Evolutionary conservation across 1,140 invertebrate genomes (phyloP).

Genomic region (Archegozetes longisetosus): DNA sequence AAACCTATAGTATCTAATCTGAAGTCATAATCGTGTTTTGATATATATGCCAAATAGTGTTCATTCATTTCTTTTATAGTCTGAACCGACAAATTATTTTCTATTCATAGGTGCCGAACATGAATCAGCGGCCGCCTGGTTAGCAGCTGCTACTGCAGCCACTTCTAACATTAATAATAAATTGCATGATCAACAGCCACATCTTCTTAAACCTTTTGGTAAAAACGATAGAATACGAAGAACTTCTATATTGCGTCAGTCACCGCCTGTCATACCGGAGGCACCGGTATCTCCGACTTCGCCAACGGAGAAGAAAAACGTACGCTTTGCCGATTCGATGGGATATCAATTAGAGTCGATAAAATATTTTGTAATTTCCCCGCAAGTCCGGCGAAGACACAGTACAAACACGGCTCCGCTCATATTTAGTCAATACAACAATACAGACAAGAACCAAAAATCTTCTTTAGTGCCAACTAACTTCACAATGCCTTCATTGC

Average conservation of each 20-base stretch:
- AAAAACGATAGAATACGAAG: constrained; percentile 4
- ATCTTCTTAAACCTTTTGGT: neutral
- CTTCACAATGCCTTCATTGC: constrained; percentile 16
- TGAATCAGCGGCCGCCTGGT: constrained; percentile 6
- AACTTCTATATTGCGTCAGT: constrained; percentile 4
- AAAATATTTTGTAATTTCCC: constrained; percentile 67
- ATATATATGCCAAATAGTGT: neutral
- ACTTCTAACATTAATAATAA: neutral
- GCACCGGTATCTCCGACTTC: neutral
- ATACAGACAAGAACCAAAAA: constrained; percentile 1
- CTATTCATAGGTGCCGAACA: neutral
- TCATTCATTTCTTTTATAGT: too few species aligned
- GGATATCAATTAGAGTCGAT: constrained; percentile 80
- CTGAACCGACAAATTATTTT: constrained; percentile 4
- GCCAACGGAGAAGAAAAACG: constrained; percentile 61
- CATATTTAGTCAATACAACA: neutral
- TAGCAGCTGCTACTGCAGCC: constrained; percentile 4
- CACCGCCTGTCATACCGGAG: neutral
- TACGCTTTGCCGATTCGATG: constrained; percentile 83
- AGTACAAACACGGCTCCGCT: neutral
- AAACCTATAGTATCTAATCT: too few species aligned
- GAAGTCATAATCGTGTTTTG: too few species aligned
- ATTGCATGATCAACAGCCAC: neutral
- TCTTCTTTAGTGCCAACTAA: neutral
- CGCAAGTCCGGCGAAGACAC: constrained; percentile 23